A percentile compares a stretch with the other conserved stretches of the same genome.
Conservation (phyloP, 53 echinoderm and acorn worm species). For the Hippasteria phrygiana region DNA sequence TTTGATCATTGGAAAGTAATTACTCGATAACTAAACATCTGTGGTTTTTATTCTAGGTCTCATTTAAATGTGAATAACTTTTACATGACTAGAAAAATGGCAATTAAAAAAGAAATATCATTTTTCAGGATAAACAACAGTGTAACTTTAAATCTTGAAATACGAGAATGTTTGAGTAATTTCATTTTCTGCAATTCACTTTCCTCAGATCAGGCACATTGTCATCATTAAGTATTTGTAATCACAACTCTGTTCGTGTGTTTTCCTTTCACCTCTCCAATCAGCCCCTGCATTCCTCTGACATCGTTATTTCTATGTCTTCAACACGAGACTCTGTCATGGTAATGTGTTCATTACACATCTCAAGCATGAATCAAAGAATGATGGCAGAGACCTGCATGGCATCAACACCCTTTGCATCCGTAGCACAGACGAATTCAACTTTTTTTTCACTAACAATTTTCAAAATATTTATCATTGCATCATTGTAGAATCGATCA, state of each 20-base stretch:
- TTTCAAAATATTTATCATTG: no score
- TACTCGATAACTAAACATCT: no score
- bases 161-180: background rate
- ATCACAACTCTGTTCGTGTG: constrained; percentile 26
- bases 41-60: no score
- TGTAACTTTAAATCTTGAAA: no score
- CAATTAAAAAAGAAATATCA: no score
- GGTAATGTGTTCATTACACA: constrained; percentile 3
- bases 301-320: constrained; percentile 22
- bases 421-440: background rate
- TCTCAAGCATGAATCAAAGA: constrained; percentile 12
- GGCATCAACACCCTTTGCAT: background rate
- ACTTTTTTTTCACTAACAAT: no score
- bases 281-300: constrained; percentile 54
- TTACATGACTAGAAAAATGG: no score
- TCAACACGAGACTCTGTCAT: constrained; percentile 20
- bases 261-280: constrained; percentile 41
- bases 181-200: background rate
- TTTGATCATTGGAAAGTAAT: no score
- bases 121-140: no score
- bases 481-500: no score
- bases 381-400: constrained; percentile 1
- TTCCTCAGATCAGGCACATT: background rate
- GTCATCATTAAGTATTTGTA: background rate
- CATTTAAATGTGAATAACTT: no score